A percentile compares a stretch with the other conserved stretches of the same genome.
Conservation (phyloP, 2,113 vertebrate genomes). For the Eurypyga helias region DNA sequence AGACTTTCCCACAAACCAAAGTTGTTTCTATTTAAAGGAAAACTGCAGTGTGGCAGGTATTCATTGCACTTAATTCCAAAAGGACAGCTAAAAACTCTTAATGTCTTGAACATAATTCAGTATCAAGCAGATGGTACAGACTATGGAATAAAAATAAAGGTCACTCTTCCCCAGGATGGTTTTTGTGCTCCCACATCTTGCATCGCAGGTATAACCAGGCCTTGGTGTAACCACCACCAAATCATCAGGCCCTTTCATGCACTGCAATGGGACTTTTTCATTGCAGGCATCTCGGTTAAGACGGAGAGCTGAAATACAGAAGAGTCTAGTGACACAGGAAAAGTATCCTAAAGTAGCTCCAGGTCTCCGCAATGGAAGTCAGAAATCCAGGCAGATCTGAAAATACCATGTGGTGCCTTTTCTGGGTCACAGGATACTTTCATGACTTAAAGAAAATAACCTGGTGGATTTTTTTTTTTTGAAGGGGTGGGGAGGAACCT, state of each 20-base stretch:
- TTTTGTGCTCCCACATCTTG: neutral
- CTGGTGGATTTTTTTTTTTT: neutral
- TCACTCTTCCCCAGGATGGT: neutral
- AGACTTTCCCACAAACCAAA: neutral
- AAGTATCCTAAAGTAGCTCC: neutral
- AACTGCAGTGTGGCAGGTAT: neutral
- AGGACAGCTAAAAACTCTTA: neutral
- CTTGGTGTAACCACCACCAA: neutral
- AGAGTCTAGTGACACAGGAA: neutral
- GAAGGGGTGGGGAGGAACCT: neutral
- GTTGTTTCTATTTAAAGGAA: neutral
- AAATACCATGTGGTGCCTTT: neutral
- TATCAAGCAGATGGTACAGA: rapidly evolving
- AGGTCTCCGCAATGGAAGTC: neutral
- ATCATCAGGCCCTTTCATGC: neutral
- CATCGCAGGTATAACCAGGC: neutral
- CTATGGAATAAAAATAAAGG: neutral
- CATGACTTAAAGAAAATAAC: neutral
- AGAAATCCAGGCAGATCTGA: neutral
- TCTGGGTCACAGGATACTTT: neutral
- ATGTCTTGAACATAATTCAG: neutral
- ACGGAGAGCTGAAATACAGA: neutral
- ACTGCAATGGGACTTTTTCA: neutral
- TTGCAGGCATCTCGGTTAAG: neutral
- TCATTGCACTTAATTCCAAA: rapidly evolving